Base-by-base conservation (phyloP, 2,888 invertebrate species). In the Microlaimidae sp. region DNA sequence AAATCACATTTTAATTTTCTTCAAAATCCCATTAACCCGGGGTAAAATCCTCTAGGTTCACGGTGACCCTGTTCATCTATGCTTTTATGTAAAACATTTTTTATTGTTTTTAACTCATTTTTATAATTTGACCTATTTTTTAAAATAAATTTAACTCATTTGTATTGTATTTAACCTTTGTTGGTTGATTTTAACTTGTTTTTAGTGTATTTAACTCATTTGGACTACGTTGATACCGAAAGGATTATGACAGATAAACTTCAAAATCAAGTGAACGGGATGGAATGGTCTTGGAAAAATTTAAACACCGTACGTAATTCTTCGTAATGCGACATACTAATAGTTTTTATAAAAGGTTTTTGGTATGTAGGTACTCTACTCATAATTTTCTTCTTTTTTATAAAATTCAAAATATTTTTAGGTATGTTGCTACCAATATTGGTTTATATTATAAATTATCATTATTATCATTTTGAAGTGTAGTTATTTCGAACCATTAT, bases 201-300 rank as follows among this genome's bases (percentile, higher is more conserved):
- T 70, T 49, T 67, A 70, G 97, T 99, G 21, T 97, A 95, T 74
- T 78, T 99, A 60, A 97, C 97, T 38, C 97, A 99, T 80, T 81
- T 99, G 72, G 93, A 97, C 76, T 92, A 87, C 72, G 81, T 81
- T 53, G 95, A 99, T 71, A 97, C 97, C 13, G 97, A 97, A 75
- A 78, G 85, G 62, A 93, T 99, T 58, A 97, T 99, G 97, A 95
- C 95, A 54, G 87, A 92, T 65, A 97, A 97, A 71, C 76, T 99
- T 26, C 85, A 89, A 67, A 90, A 92, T 72, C 97, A 97, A 77
- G 93, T 99, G 2, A 92, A 92, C 75, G 95, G 95, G 4, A 79
- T 81, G 28, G 97, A 99, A 73, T 99, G 97, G 87, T 95, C 95
- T 7, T 99, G 97, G 97, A 95, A 95, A 74, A 97, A 97, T 74